A percentile compares a stretch with the other conserved stretches of the same genome.
Evolutionary conservation across 2,113 vertebrate species (phyloP).

Genomic region (Scopus umbretta): DNA sequence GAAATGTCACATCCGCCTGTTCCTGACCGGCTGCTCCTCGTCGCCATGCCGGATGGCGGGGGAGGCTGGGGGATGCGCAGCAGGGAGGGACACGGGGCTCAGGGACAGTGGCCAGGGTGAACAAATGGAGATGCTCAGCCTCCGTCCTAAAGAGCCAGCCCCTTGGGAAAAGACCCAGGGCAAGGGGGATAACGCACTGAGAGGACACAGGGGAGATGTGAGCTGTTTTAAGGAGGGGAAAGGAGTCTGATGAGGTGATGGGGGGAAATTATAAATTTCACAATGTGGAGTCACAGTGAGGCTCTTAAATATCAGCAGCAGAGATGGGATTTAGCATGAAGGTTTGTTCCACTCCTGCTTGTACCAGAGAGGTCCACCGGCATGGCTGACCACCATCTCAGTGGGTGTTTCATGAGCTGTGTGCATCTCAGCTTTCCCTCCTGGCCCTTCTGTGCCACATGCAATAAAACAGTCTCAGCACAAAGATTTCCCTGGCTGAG

Average conservation of each 20-base stretch:
- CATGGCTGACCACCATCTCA: background rate
- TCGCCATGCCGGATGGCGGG: accelerated
- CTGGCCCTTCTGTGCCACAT: background rate
- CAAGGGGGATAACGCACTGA: background rate
- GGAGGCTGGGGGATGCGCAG: background rate
- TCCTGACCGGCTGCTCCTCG: background rate
- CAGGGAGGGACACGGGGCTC: accelerated
- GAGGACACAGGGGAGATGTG: background rate
- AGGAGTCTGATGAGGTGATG: background rate
- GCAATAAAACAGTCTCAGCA: background rate
- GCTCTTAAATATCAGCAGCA: background rate
- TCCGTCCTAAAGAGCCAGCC: background rate
- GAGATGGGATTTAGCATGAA: background rate
- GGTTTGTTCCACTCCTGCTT: background rate
- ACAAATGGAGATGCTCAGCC: background rate
- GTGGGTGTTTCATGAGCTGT: accelerated
- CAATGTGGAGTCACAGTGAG: background rate
- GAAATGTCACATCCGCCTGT: background rate
- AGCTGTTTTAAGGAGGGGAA: background rate
- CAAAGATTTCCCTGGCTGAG: background rate
- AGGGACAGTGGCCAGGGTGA: background rate
- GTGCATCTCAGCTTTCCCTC: background rate
- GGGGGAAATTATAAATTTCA: background rate
- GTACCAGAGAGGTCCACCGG: background rate
- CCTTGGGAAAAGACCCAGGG: background rate